Conservation (phyloP, 1,140 invertebrate genomes). For the Nilaparvata lugens region DNA sequence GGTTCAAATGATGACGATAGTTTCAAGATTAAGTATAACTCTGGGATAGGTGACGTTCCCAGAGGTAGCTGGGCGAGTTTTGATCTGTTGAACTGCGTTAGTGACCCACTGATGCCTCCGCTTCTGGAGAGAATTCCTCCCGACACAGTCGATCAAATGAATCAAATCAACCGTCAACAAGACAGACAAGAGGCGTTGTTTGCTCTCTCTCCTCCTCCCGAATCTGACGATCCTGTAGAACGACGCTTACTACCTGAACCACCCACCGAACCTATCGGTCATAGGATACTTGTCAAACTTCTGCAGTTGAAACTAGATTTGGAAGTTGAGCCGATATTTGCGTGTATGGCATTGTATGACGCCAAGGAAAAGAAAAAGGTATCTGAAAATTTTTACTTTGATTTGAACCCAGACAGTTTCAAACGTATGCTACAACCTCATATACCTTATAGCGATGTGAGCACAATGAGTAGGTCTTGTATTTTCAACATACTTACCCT, state of each 20-base stretch:
- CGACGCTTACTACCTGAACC: conserved; percentile 56
- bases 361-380: conserved; percentile 85
- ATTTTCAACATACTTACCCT: conserved; percentile 81
- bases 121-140: conserved; percentile 70
- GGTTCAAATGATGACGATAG: conserved; percentile 20
- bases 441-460: conserved; percentile 70
- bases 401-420: conserved; percentile 78
- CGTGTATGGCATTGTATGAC: conserved; percentile 87
- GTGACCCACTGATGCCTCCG: conserved; percentile 76
- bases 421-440: conserved; percentile 80
- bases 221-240: conserved; percentile 74
- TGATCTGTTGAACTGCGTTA: conserved; percentile 73
- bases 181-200: conserved; percentile 72
- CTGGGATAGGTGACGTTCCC: conserved; percentile 60
- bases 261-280: conserved; percentile 70
- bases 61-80: conserved; percentile 87
- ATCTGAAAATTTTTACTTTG: conserved; percentile 95
- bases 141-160: conserved; percentile 75
- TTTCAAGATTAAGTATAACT: conserved; percentile 16
- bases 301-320: conserved; percentile 78
- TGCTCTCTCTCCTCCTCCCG: conserved; percentile 61
- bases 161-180: conserved; percentile 66
- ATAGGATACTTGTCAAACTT: conserved; percentile 79
- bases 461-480: conserved; percentile 75
- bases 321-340: conserved; percentile 91